Percentiles rank a stretch among this genome's conserved stretches.
phyloP scores from a whole-genome alignment of 2,888 invertebrate species.

The Agrilus cyanescens region DNA sequence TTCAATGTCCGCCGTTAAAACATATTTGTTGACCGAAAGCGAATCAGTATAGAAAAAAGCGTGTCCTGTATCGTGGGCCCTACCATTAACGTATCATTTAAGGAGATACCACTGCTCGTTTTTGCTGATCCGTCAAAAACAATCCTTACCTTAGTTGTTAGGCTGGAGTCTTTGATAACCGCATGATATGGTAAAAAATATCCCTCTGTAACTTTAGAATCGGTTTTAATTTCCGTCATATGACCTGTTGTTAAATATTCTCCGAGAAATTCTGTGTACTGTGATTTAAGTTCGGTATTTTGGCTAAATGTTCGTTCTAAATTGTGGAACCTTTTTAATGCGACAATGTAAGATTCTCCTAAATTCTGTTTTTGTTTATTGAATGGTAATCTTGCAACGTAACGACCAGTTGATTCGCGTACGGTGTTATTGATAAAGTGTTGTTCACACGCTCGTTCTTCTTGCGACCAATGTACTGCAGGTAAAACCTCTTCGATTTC shows the following conservation, averaged over 20 bases:
- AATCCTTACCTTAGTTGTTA: slow-evolving; percentile 21
- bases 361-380: slow-evolving; percentile 6
- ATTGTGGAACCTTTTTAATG: slow-evolving; percentile 12
- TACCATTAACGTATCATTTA: slow-evolving; percentile 22
- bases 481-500: slow-evolving; percentile 13
- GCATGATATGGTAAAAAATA: slow-evolving; percentile 17
- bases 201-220: no score
- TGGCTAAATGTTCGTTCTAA: slow-evolving; percentile 14
- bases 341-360: slow-evolving; percentile 13
- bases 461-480: slow-evolving; percentile 4
- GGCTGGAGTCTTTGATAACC: slow-evolving; percentile 18
- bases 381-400: slow-evolving; percentile 12
- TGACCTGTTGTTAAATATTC: slow-evolving; percentile 16
- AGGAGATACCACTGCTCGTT: slow-evolving; percentile 16
- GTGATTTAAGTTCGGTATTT: slow-evolving; percentile 5
- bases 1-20: slow-evolving; percentile 9
- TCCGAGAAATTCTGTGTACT: slow-evolving; percentile 15
- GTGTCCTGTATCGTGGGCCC: background rate
- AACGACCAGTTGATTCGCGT: slow-evolving; percentile 13
- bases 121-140: slow-evolving; percentile 22
- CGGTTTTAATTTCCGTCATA: slow-evolving; percentile 10
- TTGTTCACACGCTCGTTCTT: slow-evolving; percentile 16
- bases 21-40: slow-evolving; percentile 9
- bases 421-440: slow-evolving; percentile 11
- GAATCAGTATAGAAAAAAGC: background rate